Evolutionary conservation across 2,797 vertebrate genomes (phyloP).

Genomic region (Acrossocheilus wenchowensis): DNA sequence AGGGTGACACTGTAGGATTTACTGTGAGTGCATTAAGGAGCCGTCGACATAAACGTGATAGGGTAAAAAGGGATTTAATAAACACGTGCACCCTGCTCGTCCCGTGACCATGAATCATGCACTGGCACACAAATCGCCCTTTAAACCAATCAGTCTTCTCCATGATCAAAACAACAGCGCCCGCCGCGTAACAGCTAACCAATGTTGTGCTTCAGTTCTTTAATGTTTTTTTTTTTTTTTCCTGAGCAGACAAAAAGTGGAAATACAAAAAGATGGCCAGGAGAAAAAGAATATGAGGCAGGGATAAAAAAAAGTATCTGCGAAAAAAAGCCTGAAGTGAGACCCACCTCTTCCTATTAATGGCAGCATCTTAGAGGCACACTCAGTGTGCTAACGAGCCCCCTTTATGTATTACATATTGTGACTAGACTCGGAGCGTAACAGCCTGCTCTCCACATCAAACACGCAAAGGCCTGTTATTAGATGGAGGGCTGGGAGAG

Average conservation of each 20-base stretch:
- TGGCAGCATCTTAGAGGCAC: constrained; percentile 88
- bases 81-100: constrained; percentile 42
- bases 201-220: constrained; percentile 15
- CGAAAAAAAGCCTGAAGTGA: not conserved
- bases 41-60: constrained; percentile 11
- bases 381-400: constrained; percentile 92
- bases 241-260: constrained; percentile 25
- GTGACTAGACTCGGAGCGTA: constrained; percentile 88
- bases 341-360: constrained; percentile 78
- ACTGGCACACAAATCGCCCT: constrained; percentile 11
- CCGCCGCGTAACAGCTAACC: constrained; percentile 15
- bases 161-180: constrained; percentile 49
- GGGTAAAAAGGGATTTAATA: constrained; percentile 49
- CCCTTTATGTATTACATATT: constrained; percentile 94
- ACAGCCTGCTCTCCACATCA: constrained; percentile 93
- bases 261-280: constrained; percentile 21
- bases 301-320: constrained; percentile 52
- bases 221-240: constrained; percentile 35
- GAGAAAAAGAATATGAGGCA: constrained; percentile 18
- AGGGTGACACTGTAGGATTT: not conserved
- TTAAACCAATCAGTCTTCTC: constrained; percentile 26
- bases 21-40: constrained; percentile 29
- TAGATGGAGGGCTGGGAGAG: constrained; percentile 90
- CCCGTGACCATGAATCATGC: constrained; percentile 42
- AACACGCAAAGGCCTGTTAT: constrained; percentile 89